Base-by-base conservation (phyloP, 2,888 invertebrate genomes). In the Heliconius erato region DNA sequence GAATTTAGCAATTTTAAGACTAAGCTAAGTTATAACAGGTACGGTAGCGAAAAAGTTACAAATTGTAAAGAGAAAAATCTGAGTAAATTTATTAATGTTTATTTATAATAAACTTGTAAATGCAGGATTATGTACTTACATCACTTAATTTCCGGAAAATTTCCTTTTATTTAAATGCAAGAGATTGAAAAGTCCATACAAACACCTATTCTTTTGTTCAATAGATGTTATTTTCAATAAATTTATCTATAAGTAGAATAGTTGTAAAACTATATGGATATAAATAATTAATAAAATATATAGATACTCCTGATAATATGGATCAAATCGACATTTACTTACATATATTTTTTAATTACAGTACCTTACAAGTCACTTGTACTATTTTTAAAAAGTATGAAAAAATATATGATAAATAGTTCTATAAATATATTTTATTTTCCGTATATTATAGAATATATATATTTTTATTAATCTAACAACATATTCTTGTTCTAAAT, bases 1-100 rank as follows among this genome's bases (percentile, higher is more conserved):
- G 95, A 93, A 94, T 95, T 94, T 94, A 95, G 94, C 94, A 93
- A 92, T 87, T 84, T 81, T 84, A 81, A 82, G 83, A 87, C 81
- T 71, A 80, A 83, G 81, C 44, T 76, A 65, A 83, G 80, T 59
- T 79, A 67, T 40, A 79, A 65, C 69, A 79, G 35, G 79, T 19
- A 54, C 19, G 19, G 23, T 69, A 83, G 74, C 69, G 82, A 82
- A 81, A 82, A 80, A 79, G 71, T 68, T 71, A 77, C 44, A 77
- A 77, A 32, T 69, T 77, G 3, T 28, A 40, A 69, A 35, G 44
- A 32, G 54, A 59, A 40, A 68, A 19, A 68, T 28, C 40, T 59
- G 26, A 76, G 49, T 44, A 74, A 74, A 79, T 11, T 76, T 16
- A 63, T 67, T 28, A n/a, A 63, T n/a, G 35, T 35, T 76, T 40